A percentile compares a stretch with the other conserved stretches of the same genome.
Conservation (phyloP, 2,113 vertebrate genomes). For the Crotophaga sulcirostris region DNA sequence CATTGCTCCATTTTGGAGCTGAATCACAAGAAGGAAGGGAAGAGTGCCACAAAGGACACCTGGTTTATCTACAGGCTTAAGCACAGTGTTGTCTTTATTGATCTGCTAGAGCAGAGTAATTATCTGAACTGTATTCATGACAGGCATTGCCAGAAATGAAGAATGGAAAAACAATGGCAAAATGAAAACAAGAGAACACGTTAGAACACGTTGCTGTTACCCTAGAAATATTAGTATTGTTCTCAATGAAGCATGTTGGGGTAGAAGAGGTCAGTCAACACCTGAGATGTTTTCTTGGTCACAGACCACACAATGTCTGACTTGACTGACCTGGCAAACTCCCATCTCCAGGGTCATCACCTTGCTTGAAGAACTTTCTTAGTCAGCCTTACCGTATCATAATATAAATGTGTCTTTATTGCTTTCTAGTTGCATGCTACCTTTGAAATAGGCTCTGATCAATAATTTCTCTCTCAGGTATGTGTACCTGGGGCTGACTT, state of each 20-base stretch:
- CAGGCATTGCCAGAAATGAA: neutral
- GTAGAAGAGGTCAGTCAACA: neutral
- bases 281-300: neutral
- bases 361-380: neutral
- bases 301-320: neutral
- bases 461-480: slow-evolving; percentile 74
- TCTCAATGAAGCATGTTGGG: neutral
- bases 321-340: neutral
- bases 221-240: neutral
- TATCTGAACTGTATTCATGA: neutral
- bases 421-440: neutral
- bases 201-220: neutral
- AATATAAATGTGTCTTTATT: neutral
- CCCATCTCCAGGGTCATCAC: neutral
- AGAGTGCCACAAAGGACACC: neutral
- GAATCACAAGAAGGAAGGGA: neutral
- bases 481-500: slow-evolving; percentile 87
- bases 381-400: neutral
- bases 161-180: neutral
- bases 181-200: neutral
- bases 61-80: neutral
- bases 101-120: neutral
- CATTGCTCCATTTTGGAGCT: neutral
- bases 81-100: neutral
- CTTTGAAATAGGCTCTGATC: slow-evolving; percentile 11